Base-by-base conservation (phyloP, 2,888 invertebrate species). In the Megastigmus dorsalis region DNA sequence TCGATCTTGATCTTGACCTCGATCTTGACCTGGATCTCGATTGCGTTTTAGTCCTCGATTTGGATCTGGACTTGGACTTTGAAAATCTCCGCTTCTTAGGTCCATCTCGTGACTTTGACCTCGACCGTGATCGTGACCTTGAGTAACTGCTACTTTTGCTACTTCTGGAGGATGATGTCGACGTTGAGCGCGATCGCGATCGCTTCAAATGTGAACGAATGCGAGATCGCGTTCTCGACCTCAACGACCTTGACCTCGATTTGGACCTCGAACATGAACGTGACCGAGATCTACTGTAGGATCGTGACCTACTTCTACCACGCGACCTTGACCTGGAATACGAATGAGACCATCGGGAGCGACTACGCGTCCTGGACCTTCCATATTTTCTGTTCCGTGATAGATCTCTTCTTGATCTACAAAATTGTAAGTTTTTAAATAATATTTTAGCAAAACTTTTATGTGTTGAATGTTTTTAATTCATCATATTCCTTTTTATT, bases 231-330 rank as follows among this genome's bases (percentile, higher is more conserved):
- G 82, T 81, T 57, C 79, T 80, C 33, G 84, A 84, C 3, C 67
- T 60, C 13, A n/a, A n/a, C n/a, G 84, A 85, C 2, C 84, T 86
- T 60, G 81, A 80, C 3, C 78, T 73, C 2, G 83, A 84, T 62
- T 83, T 81, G 3, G 82, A 84, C 52, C 62, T 50, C 33, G 78
- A 77, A 15, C 78, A 73, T 80, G 84, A 77, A 26, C 77, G 77
- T 13, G 81, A 79, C 18, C 79, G 79, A 60, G 82, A 84, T 68
- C 84, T 82, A n/a, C 81, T 81, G 1, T 83, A 80, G 1, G 85
- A 88, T 79, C 84, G 83, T 70, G 89, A 88, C 76, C 84, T 82
- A 57, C 83, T 85, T 30, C 82, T 79, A 28, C 84, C 84, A 69
- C 86, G 84, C 2, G 87, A 86, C 43, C 85, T 81, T 75, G 83